Conservation (phyloP, 1,140 invertebrate species). For the Amphibalanus amphitrite region DNA sequence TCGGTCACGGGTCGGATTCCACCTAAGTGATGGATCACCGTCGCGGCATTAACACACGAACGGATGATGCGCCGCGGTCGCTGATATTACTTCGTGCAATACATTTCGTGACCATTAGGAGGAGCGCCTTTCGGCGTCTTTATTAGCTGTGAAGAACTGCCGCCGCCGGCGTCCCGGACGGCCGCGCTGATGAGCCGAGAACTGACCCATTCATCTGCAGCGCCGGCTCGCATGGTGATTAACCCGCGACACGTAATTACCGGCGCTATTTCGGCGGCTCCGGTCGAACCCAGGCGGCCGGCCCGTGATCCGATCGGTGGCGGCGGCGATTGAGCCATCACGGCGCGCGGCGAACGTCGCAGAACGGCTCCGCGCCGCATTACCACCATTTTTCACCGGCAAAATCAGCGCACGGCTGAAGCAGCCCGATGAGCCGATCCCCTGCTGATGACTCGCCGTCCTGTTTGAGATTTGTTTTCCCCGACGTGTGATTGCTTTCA, state of each 20-base stretch:
- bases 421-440: not conserved
- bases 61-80: not conserved
- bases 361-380: not conserved
- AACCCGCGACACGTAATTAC: not conserved
- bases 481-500: not conserved
- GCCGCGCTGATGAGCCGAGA: not conserved
- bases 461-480: not conserved
- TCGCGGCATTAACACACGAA: not conserved
- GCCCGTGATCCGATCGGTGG: not conserved
- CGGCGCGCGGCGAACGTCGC: not conserved
- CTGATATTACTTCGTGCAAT: not conserved
- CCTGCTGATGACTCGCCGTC: not conserved
- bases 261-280: not conserved
- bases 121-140: slow-evolving; percentile 2
- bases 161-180: not conserved
- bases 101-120: not conserved
- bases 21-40: not conserved
- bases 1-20: not conserved
- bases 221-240: not conserved
- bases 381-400: not conserved
- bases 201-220: not conserved
- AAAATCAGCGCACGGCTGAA: not conserved
- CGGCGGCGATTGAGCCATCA: no score
- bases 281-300: not conserved
- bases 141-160: not conserved